Percentiles rank a stretch among this genome's conserved stretches.
phyloP scores from a whole-genome alignment of 2,113 vertebrate genomes.

The Benitochromis conjunctus region DNA sequence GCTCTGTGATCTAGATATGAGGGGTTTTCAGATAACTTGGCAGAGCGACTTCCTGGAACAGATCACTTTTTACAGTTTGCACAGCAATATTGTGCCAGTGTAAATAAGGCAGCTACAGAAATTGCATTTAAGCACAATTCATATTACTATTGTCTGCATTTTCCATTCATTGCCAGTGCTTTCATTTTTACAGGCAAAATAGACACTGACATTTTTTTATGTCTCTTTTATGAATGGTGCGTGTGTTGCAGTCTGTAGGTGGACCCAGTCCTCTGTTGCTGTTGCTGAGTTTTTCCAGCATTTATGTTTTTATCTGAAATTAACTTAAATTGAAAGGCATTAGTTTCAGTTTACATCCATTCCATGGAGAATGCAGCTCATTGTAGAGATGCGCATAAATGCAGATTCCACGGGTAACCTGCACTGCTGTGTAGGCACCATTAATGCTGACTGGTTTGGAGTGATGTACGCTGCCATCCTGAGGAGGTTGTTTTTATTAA shows the following conservation, averaged over 20 bases:
- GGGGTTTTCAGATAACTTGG: background rate
- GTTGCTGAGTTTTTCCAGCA: background rate
- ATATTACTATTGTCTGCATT: rapidly evolving
- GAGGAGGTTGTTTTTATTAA: background rate
- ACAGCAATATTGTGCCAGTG: background rate
- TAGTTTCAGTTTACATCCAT: background rate
- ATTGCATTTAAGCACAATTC: background rate
- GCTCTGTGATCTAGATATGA: background rate
- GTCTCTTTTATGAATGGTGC: background rate
- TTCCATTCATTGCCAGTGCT: background rate
- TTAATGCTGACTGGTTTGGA: background rate
- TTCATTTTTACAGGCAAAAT: background rate
- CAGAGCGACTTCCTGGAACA: background rate
- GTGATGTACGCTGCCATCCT: background rate
- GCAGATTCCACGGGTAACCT: background rate
- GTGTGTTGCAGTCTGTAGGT: background rate
- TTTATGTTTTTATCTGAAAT: background rate
- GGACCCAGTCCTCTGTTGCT: background rate
- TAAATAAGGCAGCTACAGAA: background rate
- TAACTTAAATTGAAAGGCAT: background rate
- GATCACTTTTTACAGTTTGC: background rate
- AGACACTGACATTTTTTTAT: background rate
- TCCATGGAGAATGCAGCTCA: background rate
- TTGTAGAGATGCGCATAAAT: background rate
- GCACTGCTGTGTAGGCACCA: background rate